phyloP scores from a whole-genome alignment of 2,113 vertebrate species.

The Carlito syrichta region DNA sequence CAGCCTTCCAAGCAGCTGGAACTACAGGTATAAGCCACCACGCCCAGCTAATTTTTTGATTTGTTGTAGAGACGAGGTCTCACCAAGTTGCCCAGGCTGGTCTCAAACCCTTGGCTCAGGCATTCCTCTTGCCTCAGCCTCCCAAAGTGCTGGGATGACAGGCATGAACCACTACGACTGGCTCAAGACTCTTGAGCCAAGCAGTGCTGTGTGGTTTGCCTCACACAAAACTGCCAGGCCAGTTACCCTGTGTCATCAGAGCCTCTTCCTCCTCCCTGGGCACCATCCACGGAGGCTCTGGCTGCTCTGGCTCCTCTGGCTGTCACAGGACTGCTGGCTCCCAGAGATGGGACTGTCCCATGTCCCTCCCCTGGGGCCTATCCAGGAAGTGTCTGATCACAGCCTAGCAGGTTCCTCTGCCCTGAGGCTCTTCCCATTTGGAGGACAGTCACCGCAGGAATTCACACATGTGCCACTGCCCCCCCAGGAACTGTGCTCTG shows the following conservation, averaged over 20 bases:
- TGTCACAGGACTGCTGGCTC: not conserved
- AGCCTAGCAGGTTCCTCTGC: not conserved
- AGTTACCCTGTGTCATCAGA: not conserved
- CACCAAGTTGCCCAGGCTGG: too few species aligned
- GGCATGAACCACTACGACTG: too few species aligned
- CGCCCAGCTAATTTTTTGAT: too few species aligned
- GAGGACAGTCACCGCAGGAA: not conserved
- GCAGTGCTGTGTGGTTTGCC: not conserved
- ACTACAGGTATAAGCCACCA: too few species aligned
- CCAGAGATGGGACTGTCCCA: not conserved
- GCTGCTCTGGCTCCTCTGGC: not conserved
- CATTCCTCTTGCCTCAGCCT: too few species aligned
- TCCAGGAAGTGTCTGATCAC: not conserved
- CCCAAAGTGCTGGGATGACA: too few species aligned
- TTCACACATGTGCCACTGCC: rapidly evolving
- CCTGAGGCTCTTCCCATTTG: not conserved
- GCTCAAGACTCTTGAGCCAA: too few species aligned
- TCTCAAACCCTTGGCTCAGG: too few species aligned
- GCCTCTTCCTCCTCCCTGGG: rapidly evolving
- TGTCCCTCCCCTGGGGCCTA: not conserved
- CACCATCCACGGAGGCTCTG: not conserved
- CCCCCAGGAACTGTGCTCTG: not conserved
- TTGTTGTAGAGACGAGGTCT: too few species aligned
- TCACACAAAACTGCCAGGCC: not conserved
- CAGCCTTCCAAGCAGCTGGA: too few species aligned